These are phyloP conservation scores for Eupithecia centaureata DNA, from an alignment of 2,888 invertebrate genomes.

Conservation along the genomic window DNA sequence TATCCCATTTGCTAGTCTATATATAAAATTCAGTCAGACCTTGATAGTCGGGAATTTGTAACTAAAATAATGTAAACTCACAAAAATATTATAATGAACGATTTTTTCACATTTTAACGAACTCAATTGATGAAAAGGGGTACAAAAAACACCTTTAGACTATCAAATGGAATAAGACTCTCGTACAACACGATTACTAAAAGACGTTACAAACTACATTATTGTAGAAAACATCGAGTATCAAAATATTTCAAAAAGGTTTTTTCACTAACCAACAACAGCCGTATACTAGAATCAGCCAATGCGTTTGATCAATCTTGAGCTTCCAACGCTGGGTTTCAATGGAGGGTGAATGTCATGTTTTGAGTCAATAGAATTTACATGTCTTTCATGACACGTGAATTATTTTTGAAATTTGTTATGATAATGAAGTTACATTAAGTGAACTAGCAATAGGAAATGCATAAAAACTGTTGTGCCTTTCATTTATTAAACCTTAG, in stretches of 20 bases:
- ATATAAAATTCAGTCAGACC: constrained; percentile 39
- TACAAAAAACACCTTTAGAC: constrained; percentile 41
- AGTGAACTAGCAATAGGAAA: constrained; percentile 45
- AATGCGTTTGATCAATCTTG: constrained; percentile 76
- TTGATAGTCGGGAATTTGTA: not conserved
- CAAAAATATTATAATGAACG: not conserved
- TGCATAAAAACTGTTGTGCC: constrained; percentile 56
- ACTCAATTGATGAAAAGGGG: not conserved
- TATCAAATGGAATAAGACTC: constrained; percentile 70
- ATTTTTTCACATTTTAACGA: not conserved
- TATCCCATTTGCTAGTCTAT: constrained; percentile 63
- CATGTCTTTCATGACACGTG: not conserved
- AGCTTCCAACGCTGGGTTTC: constrained; percentile 71
- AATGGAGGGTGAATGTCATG: constrained; percentile 62
- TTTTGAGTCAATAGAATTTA: not conserved
- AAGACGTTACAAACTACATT: constrained; percentile 74
- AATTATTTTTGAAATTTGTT: not conserved
- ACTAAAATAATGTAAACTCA: not conserved
- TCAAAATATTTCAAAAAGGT: constrained; percentile 83
- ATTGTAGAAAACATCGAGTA: constrained; percentile 83
- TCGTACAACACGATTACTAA: constrained; percentile 69
- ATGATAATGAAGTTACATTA: not conserved
- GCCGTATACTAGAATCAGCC: constrained; percentile 83
- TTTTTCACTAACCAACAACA: constrained; percentile 83
- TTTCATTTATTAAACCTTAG: constrained; percentile 61